Percentiles rank a stretch among this genome's conserved stretches.
Conservation (phyloP, 2,113 vertebrate species). For the Silurus asotus region DNA sequence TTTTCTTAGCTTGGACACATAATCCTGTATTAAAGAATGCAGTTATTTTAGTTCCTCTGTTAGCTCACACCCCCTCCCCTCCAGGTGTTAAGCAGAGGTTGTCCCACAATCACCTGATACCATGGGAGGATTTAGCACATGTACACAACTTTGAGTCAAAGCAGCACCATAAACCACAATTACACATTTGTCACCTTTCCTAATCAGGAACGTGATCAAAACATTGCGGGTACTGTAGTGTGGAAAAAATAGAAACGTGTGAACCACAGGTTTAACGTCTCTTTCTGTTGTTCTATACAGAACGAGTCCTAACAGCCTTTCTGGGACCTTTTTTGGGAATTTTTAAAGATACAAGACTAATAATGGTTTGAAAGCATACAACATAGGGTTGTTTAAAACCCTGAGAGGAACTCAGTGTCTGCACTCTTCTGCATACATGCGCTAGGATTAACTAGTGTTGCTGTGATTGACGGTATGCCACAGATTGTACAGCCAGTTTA, state of each 20-base stretch:
- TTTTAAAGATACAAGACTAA: no score
- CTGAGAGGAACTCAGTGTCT: neutral
- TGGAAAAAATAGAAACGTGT: neutral
- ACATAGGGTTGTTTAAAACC: neutral
- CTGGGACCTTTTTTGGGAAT: no score
- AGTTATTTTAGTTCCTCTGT: neutral
- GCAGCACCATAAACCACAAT: neutral
- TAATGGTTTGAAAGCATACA: neutral
- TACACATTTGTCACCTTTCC: neutral
- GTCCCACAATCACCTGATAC: conserved; percentile 20
- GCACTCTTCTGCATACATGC: neutral
- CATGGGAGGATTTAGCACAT: conserved; percentile 2
- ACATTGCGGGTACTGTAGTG: neutral
- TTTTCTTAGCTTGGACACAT: neutral
- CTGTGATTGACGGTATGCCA: neutral
- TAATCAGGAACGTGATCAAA: neutral
- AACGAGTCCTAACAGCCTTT: no score
- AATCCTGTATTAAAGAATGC: neutral
- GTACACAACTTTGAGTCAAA: neutral
- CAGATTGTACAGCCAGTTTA: neutral
- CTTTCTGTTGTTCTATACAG: no score
- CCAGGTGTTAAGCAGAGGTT: neutral
- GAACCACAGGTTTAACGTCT: no score
- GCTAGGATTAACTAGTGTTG: neutral
- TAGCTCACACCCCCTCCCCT: neutral